These are phyloP conservation scores for Nemoura dubitans DNA, from an alignment of 2,888 invertebrate species.

Conservation along the genomic window DNA sequence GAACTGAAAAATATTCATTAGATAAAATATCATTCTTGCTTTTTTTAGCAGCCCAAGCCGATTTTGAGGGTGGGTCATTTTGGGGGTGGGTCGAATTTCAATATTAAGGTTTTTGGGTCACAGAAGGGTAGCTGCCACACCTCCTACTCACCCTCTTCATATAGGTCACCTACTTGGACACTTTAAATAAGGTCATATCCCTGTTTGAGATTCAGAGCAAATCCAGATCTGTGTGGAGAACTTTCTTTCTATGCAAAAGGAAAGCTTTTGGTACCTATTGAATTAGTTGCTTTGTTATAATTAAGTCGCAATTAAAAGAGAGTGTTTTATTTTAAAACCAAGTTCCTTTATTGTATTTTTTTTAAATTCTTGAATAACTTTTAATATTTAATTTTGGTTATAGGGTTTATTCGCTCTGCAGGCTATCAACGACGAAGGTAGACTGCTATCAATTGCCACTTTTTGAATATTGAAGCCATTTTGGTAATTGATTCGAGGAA, in stretches of 20 bases:
- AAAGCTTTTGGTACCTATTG: too few relatives aligned
- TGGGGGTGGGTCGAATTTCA: not conserved
- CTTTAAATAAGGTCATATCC: not conserved
- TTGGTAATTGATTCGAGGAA: slow-evolving; percentile 81
- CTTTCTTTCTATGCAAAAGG: too few relatives aligned
- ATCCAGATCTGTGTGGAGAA: not conserved
- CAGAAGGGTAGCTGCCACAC: slow-evolving; percentile 8
- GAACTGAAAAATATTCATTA: too few relatives aligned
- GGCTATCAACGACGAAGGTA: slow-evolving; percentile 49
- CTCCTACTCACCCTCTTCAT: not conserved
- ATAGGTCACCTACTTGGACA: slow-evolving; percentile 20
- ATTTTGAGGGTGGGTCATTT: not conserved
- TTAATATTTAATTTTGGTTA: too few relatives aligned
- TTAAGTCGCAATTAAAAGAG: too few relatives aligned
- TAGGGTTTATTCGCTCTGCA: too few relatives aligned
- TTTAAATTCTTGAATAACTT: not conserved
- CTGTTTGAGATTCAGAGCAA: not conserved
- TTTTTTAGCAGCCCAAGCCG: not conserved
- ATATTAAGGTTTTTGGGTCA: slow-evolving; percentile 24
- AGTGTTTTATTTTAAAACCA: too few relatives aligned
- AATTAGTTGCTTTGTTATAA: not conserved
- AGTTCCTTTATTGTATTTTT: not conserved
- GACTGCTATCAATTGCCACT: too few relatives aligned
- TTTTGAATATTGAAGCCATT: slow-evolving; percentile 63
- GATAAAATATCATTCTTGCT: too few relatives aligned